Percentiles rank a stretch among this genome's conserved stretches.
Evolutionary conservation across 2,113 vertebrate species (phyloP).

Genomic region (Notothenia rossii): DNA sequence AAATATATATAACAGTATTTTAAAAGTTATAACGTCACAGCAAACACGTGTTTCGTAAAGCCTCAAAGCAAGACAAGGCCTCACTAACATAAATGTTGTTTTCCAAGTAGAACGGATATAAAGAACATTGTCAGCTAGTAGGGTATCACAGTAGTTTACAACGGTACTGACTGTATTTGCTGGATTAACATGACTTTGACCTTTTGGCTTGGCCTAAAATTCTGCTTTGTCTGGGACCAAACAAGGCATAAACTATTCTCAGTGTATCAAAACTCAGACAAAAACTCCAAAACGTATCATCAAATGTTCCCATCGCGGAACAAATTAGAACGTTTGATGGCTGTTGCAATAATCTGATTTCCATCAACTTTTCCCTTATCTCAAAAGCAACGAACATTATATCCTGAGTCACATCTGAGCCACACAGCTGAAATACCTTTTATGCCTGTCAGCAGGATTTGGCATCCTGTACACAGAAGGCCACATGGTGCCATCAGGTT

Average conservation of each 20-base stretch:
- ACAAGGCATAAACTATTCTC: not conserved
- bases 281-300: not conserved
- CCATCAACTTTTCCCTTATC: slow-evolving; percentile 2
- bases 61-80: not conserved
- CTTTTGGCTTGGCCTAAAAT: not conserved
- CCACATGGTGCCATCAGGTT: not conserved
- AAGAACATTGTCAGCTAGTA: not conserved
- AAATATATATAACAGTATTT: too few relatives aligned
- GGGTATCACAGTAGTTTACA: not conserved
- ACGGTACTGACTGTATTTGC: slow-evolving; percentile 1
- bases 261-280: not conserved
- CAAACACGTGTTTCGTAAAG: not conserved
- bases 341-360: slow-evolving; percentile 26
- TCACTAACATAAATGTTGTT: not conserved
- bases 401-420: slow-evolving; percentile 34
- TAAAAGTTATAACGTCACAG: too few relatives aligned
- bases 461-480: slow-evolving; percentile 31
- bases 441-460: slow-evolving; percentile 32
- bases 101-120: not conserved
- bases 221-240: not conserved
- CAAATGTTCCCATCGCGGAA: slow-evolving; percentile 3
- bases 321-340: slow-evolving; percentile 21
- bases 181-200: slow-evolving; percentile 19
- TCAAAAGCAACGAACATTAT: slow-evolving; percentile 19
- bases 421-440: slow-evolving; percentile 43